These are phyloP conservation scores for Catharus ustulatus DNA, from an alignment of 2,797 vertebrate species.

Conservation along the genomic window DNA sequence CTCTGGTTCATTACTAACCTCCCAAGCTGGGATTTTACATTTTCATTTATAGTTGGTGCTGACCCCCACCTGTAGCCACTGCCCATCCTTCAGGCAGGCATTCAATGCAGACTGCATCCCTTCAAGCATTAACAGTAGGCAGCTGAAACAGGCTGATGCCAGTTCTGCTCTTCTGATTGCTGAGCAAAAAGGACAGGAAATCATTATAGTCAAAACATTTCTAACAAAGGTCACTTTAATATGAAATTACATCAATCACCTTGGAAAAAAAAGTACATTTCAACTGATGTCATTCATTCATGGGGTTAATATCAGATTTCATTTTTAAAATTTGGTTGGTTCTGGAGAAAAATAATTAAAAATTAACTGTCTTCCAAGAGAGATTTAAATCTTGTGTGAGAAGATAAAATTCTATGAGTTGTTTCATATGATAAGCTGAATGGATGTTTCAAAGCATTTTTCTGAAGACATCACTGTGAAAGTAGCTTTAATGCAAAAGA, in stretches of 20 bases:
- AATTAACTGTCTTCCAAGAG: slow-evolving; percentile 74
- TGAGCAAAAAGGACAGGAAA: slow-evolving; percentile 92
- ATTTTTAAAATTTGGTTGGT: slow-evolving; percentile 68
- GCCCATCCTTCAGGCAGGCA: background rate
- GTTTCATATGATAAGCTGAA: slow-evolving; percentile 33
- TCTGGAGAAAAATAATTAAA: slow-evolving; percentile 74
- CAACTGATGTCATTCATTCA: slow-evolving; percentile 68
- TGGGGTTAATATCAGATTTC: slow-evolving; percentile 61
- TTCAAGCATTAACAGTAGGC: slow-evolving; percentile 74
- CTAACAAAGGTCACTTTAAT: slow-evolving; percentile 92
- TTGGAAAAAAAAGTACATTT: slow-evolving; percentile 81
- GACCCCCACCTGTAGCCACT: background rate
- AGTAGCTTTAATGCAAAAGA: background rate
- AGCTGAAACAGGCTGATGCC: slow-evolving; percentile 76
- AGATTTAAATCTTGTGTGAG: slow-evolving; percentile 56
- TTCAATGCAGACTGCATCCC: slow-evolving; percentile 78
- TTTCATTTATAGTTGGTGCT: background rate
- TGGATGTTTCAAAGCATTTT: background rate
- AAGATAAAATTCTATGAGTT: slow-evolving; percentile 26
- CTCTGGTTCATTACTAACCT: background rate
- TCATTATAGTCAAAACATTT: slow-evolving; percentile 91
- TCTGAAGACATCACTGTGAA: background rate
- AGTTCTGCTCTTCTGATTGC: slow-evolving; percentile 77
- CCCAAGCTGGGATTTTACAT: background rate
- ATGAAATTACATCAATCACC: slow-evolving; percentile 92